A percentile compares a stretch with the other conserved stretches of the same genome.
Conservation (phyloP, 2,113 vertebrate genomes). For the Prolemur simus region DNA sequence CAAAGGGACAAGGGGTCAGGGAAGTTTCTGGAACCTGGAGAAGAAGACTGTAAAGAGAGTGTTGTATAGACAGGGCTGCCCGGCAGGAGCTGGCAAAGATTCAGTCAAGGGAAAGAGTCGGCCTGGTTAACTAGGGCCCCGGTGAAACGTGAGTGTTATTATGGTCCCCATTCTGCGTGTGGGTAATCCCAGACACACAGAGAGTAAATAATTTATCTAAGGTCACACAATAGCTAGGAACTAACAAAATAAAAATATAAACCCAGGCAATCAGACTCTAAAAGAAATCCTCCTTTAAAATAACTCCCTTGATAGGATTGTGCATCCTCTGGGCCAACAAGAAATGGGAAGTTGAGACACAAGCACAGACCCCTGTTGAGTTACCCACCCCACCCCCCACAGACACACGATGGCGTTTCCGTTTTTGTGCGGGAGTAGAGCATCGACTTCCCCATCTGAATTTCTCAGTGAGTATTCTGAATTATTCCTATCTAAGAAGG, state of each 20-base stretch:
- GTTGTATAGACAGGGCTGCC: not conserved
- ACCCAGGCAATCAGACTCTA: not conserved
- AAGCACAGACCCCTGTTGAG: rapidly evolving
- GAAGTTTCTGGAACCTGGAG: not conserved
- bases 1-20: not conserved
- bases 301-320: too few species aligned
- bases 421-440: rapidly evolving
- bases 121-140: not conserved
- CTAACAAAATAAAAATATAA: not conserved
- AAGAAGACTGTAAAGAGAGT: not conserved
- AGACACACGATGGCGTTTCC: rapidly evolving
- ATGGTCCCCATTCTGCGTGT: not conserved
- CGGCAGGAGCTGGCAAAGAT: not conserved
- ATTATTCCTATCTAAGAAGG: not conserved
- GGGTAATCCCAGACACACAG: not conserved
- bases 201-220: not conserved
- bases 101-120: not conserved
- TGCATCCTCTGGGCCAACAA: too few species aligned
- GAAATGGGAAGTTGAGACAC: not conserved
- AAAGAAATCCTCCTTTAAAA: not conserved
- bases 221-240: not conserved
- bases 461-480: not conserved
- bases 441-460: not conserved
- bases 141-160: not conserved
- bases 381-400: rapidly evolving